These are phyloP conservation scores for Acrossocheilus fasciatus DNA, from an alignment of 2,797 vertebrate species.

Conservation along the genomic window DNA sequence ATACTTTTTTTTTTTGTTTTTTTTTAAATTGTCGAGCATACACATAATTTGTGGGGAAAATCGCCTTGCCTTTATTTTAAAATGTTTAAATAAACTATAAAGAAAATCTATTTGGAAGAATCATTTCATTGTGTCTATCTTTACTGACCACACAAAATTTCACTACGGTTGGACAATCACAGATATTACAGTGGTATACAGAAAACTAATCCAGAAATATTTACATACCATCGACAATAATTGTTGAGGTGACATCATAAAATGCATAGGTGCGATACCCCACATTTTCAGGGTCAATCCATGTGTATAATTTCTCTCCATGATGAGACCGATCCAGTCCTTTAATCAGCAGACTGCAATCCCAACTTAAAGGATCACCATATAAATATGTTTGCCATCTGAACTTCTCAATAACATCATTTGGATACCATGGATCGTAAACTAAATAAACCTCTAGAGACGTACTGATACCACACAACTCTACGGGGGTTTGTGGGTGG, in stretches of 20 bases:
- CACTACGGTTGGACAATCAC: neutral
- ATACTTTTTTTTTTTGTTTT: too few relatives aligned
- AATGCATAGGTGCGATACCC: conserved; percentile 32
- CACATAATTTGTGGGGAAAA: too few relatives aligned
- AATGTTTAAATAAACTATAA: neutral
- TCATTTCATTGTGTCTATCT: neutral
- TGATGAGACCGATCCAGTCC: conserved; percentile 56
- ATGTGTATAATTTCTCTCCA: conserved; percentile 66
- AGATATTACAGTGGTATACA: neutral
- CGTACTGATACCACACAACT: conserved; percentile 69
- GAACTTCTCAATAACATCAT: too few relatives aligned
- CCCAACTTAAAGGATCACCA: neutral
- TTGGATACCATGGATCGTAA: conserved; percentile 9
- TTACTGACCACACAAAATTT: neutral
- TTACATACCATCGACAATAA: conserved; percentile 60
- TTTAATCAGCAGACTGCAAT: conserved; percentile 70
- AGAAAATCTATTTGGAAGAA: neutral
- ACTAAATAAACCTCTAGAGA: conserved; percentile 54
- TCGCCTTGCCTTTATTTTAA: too few relatives aligned
- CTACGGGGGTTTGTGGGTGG: conserved; percentile 40
- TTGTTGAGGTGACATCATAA: conserved; percentile 65
- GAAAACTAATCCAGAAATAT: neutral
- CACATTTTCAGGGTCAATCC: conserved; percentile 68
- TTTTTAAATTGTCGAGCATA: too few relatives aligned
- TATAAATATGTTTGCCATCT: rapidly evolving